Conservation (phyloP, 2,113 vertebrate species). For the Notiomystis cincta region DNA sequence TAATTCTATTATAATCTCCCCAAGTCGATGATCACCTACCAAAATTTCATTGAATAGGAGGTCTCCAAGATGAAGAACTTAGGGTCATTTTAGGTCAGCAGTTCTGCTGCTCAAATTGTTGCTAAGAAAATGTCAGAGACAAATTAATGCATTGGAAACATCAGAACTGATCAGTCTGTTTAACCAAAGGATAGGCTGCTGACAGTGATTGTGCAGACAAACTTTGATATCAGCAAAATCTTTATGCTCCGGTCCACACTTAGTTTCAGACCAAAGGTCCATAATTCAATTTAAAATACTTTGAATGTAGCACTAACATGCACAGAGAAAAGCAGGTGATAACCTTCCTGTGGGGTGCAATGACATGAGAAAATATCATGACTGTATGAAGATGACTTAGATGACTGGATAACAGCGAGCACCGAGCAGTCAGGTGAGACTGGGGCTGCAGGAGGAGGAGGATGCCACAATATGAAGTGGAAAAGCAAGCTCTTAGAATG, state of each 20-base stretch:
- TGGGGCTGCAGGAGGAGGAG: accelerated
- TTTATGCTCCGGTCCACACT: neutral
- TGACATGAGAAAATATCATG: neutral
- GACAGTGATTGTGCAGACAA: neutral
- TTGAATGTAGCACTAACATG: neutral
- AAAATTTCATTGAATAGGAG: neutral
- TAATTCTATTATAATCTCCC: neutral
- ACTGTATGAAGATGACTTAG: neutral
- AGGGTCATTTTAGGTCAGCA: neutral
- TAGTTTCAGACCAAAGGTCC: neutral
- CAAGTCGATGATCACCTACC: neutral
- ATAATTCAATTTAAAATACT: conserved; percentile 17
- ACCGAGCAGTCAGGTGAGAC: neutral
- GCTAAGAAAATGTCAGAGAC: neutral
- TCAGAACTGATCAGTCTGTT: neutral
- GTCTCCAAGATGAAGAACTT: neutral
- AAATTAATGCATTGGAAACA: neutral
- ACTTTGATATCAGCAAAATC: neutral
- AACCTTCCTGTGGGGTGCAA: neutral
- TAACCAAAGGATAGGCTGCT: neutral
- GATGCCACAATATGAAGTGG: neutral
- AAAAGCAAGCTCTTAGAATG: neutral
- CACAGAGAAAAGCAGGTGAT: neutral
- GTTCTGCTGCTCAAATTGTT: neutral
- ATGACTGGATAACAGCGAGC: neutral